Evolutionary conservation across 2,113 vertebrate species (phyloP).

Genomic region (Xiphophorus couchianus): DNA sequence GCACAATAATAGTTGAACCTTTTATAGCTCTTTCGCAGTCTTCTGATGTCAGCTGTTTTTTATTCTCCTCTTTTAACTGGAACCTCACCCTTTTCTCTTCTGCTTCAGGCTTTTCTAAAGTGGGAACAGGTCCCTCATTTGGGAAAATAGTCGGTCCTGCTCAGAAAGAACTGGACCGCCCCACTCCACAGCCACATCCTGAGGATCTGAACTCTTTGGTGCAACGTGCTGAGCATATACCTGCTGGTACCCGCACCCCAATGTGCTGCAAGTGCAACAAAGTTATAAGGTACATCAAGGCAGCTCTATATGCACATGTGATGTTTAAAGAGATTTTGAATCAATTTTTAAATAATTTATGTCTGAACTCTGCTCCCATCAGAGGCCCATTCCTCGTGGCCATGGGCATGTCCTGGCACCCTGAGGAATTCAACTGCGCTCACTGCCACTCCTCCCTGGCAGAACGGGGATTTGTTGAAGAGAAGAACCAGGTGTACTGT

Average conservation of each 20-base stretch:
- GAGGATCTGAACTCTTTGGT: conserved; percentile 88
- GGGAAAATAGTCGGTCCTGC: conserved; percentile 79
- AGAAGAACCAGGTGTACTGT: conserved; percentile 90
- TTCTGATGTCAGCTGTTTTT: background rate
- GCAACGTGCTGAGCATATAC: conserved; percentile 94
- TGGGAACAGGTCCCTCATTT: conserved; percentile 73
- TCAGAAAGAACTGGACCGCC: conserved; percentile 66
- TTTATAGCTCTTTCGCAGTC: background rate
- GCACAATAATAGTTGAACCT: background rate
- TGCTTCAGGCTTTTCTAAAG: conserved; percentile 71
- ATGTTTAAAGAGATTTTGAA: background rate
- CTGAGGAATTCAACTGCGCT: conserved; percentile 93
- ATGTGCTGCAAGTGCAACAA: conserved; percentile 93
- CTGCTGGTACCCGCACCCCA: conserved; percentile 91
- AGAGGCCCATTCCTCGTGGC: conserved; percentile 97
- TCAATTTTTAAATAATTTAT: background rate
- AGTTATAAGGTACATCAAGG: conserved; percentile 87
- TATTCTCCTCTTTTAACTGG: background rate
- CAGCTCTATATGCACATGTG: background rate
- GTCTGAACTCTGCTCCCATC: conserved; percentile 55
- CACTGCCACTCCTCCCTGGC: conserved; percentile 92
- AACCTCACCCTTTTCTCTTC: conserved; percentile 4
- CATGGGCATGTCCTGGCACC: conserved; percentile 97
- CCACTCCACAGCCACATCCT: conserved; percentile 73
- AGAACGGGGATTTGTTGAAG: conserved; percentile 93